Base-by-base conservation (phyloP, 2,888 invertebrate species). In the Linyphia triangularis region DNA sequence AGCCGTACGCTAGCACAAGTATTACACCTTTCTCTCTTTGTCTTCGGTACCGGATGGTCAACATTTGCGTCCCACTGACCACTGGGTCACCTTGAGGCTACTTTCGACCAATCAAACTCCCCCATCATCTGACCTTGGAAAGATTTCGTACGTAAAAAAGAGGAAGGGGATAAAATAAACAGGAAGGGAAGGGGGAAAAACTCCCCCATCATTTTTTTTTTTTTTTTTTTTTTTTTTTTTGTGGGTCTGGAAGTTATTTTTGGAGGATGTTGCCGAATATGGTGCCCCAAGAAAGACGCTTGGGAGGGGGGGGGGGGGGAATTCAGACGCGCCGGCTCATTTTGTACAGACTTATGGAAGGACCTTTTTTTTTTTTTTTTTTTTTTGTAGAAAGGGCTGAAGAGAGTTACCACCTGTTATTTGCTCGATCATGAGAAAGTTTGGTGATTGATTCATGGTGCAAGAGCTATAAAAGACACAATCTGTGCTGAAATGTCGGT, bases 41-140 rank as follows among this genome's bases (percentile, higher is more conserved):
- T 2, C 51, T 16, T 13, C 13, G 16, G 5, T 51, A n/a, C 51
- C n/a, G n/a, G 51, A 51, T 51, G 51, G 51, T 51, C 51, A 51
- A 51, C 16, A 16, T n/a, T 51, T 16, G 51, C 67, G 59, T 30
- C 77, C 84, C 33, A 84, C 75, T 84, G 84, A 77, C 84, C 83
- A 84, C 57, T 70, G 22, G 73, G 67, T 84, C 63, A 77, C 75
- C 75, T 75, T 84, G 75, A 65, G 24, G 19, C n/a, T n/a, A 13
- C 51, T 16, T 16, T 5, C 51, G 5, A 13, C 51, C 51, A n/a
- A n/a, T n/a, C n/a, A n/a, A n/a, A n/a, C 51, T n/a, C 51, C n/a
- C 51, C 3, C 4, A 51, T n/a, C 13, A 24, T 30, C 3, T 33
- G 69, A 81, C 69, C 69, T 72, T 69, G 61, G 65, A 19, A 59